phyloP scores from a whole-genome alignment of 2,888 invertebrate genomes.

The Gryllus longicercus region DNA sequence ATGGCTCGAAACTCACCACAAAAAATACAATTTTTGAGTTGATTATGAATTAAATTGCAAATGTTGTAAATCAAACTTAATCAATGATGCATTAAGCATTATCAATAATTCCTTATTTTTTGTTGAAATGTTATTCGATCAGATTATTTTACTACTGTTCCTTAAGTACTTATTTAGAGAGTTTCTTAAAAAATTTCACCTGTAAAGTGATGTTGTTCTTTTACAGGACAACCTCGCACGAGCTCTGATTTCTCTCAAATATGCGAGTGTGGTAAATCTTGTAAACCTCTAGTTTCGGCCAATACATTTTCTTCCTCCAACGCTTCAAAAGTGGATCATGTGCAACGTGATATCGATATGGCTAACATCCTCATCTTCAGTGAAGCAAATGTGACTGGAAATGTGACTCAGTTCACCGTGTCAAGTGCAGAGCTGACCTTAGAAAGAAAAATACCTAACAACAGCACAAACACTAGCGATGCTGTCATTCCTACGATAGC shows the following conservation, averaged over 20 bases:
- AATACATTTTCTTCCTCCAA: neutral
- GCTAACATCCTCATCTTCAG: neutral
- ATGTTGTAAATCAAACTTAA: neutral
- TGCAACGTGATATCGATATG: neutral
- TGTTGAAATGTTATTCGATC: too few species aligned
- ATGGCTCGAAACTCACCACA: too few species aligned
- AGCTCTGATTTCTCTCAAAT: conserved; percentile 51
- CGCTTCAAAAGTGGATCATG: neutral
- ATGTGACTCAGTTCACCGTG: neutral
- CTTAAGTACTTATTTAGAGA: too few species aligned
- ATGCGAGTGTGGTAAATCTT: conserved; percentile 55
- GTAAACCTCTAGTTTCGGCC: conserved; percentile 37
- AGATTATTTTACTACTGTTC: too few species aligned
- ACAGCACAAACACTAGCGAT: neutral
- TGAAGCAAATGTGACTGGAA: neutral
- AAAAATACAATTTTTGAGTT: neutral
- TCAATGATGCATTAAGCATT: too few species aligned
- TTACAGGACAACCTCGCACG: conserved; percentile 38
- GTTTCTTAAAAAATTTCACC: neutral
- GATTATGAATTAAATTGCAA: neutral
- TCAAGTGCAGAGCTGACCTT: neutral
- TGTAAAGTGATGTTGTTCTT: neutral
- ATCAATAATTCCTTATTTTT: too few species aligned
- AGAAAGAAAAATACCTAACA: neutral
- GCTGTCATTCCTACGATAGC: neutral